Evolutionary conservation across 2,113 vertebrate genomes (phyloP), one percentile per base, ranked within the genome.

Genomic region (Psophia crepitans): DNA sequence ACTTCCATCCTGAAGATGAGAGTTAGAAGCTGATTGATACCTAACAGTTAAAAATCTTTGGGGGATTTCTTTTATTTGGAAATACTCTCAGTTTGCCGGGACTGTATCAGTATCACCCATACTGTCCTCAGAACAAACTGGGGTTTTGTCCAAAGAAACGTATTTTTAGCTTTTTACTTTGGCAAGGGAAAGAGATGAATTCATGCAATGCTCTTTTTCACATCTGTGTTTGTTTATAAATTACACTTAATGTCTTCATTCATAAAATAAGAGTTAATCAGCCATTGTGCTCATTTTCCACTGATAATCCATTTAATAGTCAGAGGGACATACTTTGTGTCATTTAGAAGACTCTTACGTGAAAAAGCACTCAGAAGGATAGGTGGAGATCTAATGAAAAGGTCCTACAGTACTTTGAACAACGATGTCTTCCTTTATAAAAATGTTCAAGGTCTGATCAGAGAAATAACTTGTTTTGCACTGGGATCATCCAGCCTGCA

Each of bases 191-290:
- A 79, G 24, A 77, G 37, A 71, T 61, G 73, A 87, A 93, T 95
- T 91, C 27, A 60, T 85, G 84, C n/a, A 69, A 61, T 84, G 61
- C 65, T 91, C 17, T 83, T 95, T 93, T 88, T 73, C 41, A 85
- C 77, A 85, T 89, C 84, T 89, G 53, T 65, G 65, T 76, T 93
- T 97, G 74, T 95, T 96, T 96, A 85, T 85, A 71, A 96, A 94
- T 84, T 69, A 69, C 53, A 37, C 32, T 74, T 57, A 64, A 76
- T 65, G 18, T 65, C n/a, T 81, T 14, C 63, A 61, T 90, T 95
- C 78, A 94, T 87, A 91, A 95, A 96, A 84, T 32, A 87, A 77
- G 65, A 69, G 44, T 93, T 91, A 91, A 87, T 87, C 46, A 71
- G n/a, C 44, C 33, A 30, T 30, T 87, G 35, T 84, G 37, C 39